Percentiles rank a stretch among this genome's conserved stretches.
These are phyloP conservation scores for Myathropa florea DNA, from an alignment of 2,888 invertebrate genomes.

Conservation along the genomic window DNA sequence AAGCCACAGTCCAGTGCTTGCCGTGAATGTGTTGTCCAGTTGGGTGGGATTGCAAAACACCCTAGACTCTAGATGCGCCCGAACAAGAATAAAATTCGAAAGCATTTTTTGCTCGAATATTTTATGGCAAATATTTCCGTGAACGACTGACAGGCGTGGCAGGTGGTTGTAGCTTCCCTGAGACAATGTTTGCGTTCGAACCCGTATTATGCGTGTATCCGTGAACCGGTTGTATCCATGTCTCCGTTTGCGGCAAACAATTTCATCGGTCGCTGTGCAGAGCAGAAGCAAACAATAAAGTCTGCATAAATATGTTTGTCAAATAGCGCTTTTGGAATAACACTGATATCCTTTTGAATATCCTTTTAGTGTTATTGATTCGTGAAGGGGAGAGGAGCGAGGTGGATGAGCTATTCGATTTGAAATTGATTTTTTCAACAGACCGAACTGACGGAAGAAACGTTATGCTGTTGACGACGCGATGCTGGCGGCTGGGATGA, in stretches of 20 bases:
- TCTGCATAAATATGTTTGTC: constrained; percentile 7
- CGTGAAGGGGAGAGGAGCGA: not conserved
- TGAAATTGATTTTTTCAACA: not conserved
- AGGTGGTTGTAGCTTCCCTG: not conserved
- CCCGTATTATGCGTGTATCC: not conserved
- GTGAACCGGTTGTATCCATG: not conserved
- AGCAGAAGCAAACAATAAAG: constrained; percentile 23
- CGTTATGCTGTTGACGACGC: not conserved
- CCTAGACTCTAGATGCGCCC: not conserved
- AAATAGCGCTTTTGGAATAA: constrained; percentile 7
- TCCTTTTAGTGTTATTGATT: not conserved
- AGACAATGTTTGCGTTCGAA: constrained; percentile 15
- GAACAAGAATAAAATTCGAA: constrained; percentile 8
- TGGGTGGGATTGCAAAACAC: not conserved
- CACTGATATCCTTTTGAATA: constrained; percentile 32
- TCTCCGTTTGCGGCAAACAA: not conserved
- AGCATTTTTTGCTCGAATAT: constrained; percentile 29
- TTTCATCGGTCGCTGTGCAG: not conserved
- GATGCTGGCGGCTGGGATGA: not conserved
- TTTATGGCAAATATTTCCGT: constrained; percentile 25
- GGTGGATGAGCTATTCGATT: not conserved
- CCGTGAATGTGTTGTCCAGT: not conserved
- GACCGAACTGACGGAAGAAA: not conserved
- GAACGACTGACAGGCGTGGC: not conserved
- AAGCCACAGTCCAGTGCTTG: not conserved